Base-by-base conservation (phyloP, 2,888 invertebrate species). In the Scrobipalpa atriplicella region DNA sequence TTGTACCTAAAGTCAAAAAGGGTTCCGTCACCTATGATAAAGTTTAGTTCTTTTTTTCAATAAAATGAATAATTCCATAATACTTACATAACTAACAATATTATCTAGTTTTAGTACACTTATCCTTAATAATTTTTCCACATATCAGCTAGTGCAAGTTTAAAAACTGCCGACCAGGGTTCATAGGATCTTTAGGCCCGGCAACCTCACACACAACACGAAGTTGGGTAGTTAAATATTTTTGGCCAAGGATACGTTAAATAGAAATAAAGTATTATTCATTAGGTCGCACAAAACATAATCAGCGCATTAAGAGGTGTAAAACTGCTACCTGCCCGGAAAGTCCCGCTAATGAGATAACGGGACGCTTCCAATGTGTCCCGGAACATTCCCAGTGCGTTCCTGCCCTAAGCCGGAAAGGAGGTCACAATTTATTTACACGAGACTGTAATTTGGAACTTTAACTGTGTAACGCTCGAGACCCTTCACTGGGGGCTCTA, bases 381-480 rank as follows among this genome's bases (percentile, higher is more conserved):
- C 64, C 67, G 62, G 29, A 29, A 63, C 63, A 11, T 18, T 16
- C 16, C 29, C 21, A 13, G 16, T 67, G 64, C 60, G 21, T 47
- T 19, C 64, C 67, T 10, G 29, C 63, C 69, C 68, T 65, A 68
- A 68, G 62, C 68, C 61, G 68, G 36, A 60, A 62, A 67, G 66
- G 69, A 71, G 76, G 73, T 78, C 73, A 72, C 72, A 75, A 78
- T 75, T 76, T 75, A 77, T 77, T 76, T 76, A 78, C 74, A 73
- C 71, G 72, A 72, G 72, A 68, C 72, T 64, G 68, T 78, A 78
- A 78, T 78, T 77, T 75, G 66, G 70, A 69, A 75, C 73, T 79
- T 74, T 70, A 67, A 63, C 66, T 68, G 67, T 67, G 64, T 61
- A 62, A 51, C 11, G 39, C 51, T 29, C 56, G 56, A 54, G 65